Percentiles rank a stretch among this genome's conserved stretches.
phyloP scores from a whole-genome alignment of 2,888 invertebrate species.

The Lepidochrysops patricia region DNA sequence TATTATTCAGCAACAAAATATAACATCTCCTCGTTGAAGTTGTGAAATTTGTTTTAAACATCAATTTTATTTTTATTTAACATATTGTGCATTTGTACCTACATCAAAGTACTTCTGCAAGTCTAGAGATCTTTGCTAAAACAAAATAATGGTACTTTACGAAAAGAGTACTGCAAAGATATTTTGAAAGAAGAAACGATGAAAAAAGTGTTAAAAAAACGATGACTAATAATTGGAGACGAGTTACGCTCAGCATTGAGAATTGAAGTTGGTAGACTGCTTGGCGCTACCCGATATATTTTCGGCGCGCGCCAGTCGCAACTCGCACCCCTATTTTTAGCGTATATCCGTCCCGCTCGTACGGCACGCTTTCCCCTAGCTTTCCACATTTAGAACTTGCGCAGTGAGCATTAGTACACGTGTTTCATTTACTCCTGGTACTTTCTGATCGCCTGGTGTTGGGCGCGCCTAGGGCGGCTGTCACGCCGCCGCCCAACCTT shows the following conservation, averaged over 20 bases:
- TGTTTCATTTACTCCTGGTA: constrained; percentile 41
- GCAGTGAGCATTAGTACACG: constrained; percentile 59
- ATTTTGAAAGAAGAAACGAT: background rate
- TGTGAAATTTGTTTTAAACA: no score
- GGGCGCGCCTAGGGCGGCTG: constrained; percentile 72
- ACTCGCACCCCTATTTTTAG: constrained; percentile 53
- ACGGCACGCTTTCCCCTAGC: constrained; percentile 50
- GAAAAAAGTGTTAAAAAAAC: background rate
- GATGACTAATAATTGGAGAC: background rate
- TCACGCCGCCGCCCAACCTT: constrained; percentile 64
- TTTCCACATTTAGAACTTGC: constrained; percentile 58
- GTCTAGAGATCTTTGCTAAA: background rate
- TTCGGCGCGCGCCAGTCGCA: constrained; percentile 31
- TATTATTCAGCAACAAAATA: no score
- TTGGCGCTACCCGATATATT: constrained; percentile 66
- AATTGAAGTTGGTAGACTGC: constrained; percentile 61
- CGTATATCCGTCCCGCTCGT: constrained; percentile 41
- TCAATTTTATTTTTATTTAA: no score
- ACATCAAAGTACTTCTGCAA: background rate
- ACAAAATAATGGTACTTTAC: background rate
- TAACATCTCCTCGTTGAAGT: no score
- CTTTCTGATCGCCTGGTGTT: constrained; percentile 58
- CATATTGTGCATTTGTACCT: no score
- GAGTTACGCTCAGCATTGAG: constrained; percentile 14
- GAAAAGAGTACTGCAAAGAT: background rate